Evolutionary conservation across 1,140 invertebrate genomes (phyloP).

Genomic region (Formica exsecta): DNA sequence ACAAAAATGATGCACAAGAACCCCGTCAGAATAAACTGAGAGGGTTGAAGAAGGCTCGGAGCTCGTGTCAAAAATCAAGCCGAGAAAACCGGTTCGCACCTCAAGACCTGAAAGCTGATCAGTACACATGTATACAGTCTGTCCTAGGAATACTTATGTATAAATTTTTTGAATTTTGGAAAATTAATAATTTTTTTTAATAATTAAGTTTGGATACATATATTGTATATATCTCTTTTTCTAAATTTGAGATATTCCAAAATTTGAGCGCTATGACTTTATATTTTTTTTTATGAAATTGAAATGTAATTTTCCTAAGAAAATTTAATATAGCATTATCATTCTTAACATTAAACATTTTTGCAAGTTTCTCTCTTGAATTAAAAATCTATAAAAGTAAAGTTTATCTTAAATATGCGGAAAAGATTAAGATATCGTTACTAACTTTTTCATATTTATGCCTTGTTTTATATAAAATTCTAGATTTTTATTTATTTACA

Average conservation of each 20-base stretch:
- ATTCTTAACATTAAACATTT: neutral
- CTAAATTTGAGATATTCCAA: neutral
- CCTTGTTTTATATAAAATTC: neutral
- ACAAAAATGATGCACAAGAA: slow-evolving; percentile 55
- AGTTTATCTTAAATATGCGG: neutral
- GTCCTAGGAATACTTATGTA: neutral
- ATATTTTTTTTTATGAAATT: neutral
- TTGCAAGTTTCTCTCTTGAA: neutral
- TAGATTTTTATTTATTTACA: neutral
- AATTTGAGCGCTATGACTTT: neutral
- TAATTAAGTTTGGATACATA: slow-evolving; percentile 1
- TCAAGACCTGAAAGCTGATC: slow-evolving; percentile 62
- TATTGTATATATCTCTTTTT: no score
- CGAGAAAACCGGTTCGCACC: slow-evolving; percentile 70
- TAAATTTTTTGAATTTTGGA: neutral
- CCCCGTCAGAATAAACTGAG: slow-evolving; percentile 15
- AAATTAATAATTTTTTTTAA: neutral
- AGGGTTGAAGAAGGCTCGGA: slow-evolving; percentile 65
- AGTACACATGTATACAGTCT: slow-evolving; percentile 25
- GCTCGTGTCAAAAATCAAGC: slow-evolving; percentile 69
- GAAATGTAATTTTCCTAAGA: neutral
- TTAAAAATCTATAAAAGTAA: neutral
- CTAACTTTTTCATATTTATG: neutral
- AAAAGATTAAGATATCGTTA: neutral
- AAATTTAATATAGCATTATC: neutral